These are phyloP conservation scores for Lysiphlebus fabarum DNA, from an alignment of 1,140 invertebrate species.

Conservation along the genomic window DNA sequence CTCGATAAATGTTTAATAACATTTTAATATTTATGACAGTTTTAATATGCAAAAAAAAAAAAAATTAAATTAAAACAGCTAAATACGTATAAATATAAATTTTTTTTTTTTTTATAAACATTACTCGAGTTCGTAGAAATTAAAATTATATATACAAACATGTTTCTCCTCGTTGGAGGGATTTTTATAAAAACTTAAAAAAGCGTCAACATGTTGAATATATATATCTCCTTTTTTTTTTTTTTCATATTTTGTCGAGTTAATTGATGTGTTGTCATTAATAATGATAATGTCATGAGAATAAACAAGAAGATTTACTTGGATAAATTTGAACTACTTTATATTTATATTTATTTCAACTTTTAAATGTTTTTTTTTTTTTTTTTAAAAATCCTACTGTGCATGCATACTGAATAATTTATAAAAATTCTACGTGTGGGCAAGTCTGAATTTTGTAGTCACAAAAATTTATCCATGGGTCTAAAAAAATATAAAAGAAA, in stretches of 20 bases:
- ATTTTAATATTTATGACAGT: no score
- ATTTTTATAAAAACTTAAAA: not conserved
- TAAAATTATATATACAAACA: no score
- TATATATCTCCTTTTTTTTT: not conserved
- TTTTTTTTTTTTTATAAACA: no score
- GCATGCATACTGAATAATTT: slow-evolving; percentile 15
- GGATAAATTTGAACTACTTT: slow-evolving; percentile 37
- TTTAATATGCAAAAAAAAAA: no score
- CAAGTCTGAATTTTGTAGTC: not conserved
- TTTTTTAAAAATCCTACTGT: slow-evolving; percentile 23
- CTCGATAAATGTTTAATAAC: no score
- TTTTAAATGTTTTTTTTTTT: slow-evolving; percentile 14
- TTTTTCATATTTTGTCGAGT: not conserved
- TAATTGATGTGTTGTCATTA: slow-evolving; percentile 21
- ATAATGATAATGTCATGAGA: slow-evolving; percentile 19
- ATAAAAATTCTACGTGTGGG: slow-evolving; percentile 11
- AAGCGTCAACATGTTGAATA: slow-evolving; percentile 1
- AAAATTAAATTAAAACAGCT: no score
- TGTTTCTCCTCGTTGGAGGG: no score
- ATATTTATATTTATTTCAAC: slow-evolving; percentile 15
- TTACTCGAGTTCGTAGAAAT: no score
- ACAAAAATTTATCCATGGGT: slow-evolving; percentile 14
- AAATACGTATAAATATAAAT: no score
- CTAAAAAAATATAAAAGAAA: not conserved
- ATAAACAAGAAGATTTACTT: slow-evolving; percentile 24